phyloP scores from a whole-genome alignment of 2,113 vertebrate genomes.

The Scomber colias region DNA sequence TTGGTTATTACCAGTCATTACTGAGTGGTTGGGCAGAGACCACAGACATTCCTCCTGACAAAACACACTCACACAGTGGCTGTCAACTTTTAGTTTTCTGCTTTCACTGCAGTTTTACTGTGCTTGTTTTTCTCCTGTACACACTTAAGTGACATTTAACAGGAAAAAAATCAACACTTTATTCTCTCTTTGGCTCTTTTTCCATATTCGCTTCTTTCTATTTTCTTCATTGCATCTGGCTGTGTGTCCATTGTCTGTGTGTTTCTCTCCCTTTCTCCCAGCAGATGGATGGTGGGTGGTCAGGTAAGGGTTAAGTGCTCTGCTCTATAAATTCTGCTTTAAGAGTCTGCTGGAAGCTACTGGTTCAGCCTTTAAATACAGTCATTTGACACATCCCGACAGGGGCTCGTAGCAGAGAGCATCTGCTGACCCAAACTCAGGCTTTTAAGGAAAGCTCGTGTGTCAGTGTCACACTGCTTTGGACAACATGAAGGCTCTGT shows the following conservation, averaged over 20 bases:
- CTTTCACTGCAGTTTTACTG: conserved; percentile 50
- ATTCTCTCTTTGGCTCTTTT: conserved; percentile 25
- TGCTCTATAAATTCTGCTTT: conserved; percentile 87
- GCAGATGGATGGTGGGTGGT: conserved; percentile 68
- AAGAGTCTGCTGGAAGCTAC: conserved; percentile 90
- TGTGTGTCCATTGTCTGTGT: conserved; percentile 26
- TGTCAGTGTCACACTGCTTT: conserved; percentile 43
- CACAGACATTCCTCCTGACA: conserved; percentile 70
- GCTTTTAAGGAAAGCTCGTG: conserved; percentile 46
- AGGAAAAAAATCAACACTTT: conserved; percentile 37
- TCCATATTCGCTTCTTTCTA: conserved; percentile 35
- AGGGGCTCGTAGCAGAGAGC: conserved; percentile 76
- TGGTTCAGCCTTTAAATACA: conserved; percentile 95
- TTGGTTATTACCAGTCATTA: conserved; percentile 63
- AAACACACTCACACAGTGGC: conserved; percentile 60
- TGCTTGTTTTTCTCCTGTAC: conserved; percentile 45
- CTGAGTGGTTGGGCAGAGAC: conserved; percentile 41
- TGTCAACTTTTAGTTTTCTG: conserved; percentile 61
- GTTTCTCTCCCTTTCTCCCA: conserved; percentile 21
- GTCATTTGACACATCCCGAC: conserved; percentile 88
- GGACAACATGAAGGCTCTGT: conserved; percentile 77
- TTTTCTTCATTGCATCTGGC: neutral
- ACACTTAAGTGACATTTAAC: conserved; percentile 61
- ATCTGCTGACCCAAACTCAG: conserved; percentile 60
- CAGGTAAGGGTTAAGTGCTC: conserved; percentile 91